These are phyloP conservation scores for Alitta virens DNA, from an alignment of 2,888 invertebrate species.

Conservation along the genomic window DNA sequence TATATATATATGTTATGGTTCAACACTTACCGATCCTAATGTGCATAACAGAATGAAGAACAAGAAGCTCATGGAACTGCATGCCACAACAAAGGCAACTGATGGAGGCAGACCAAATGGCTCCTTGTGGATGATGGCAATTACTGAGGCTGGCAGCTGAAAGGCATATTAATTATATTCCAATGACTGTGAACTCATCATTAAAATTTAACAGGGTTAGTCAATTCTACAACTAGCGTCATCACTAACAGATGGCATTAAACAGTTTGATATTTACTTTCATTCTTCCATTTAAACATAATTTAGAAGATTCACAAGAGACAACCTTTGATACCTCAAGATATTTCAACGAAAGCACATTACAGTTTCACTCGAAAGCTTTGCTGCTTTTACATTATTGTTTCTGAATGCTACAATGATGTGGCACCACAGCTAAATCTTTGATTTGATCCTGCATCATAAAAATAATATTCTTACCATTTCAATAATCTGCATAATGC, in stretches of 20 bases:
- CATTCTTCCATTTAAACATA: neutral
- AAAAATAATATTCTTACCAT: no score
- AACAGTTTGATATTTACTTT: neutral
- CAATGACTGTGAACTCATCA: no score
- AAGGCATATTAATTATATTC: neutral
- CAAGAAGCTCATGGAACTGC: neutral
- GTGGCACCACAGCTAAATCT: no score
- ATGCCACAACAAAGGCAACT: neutral
- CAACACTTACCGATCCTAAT: neutral
- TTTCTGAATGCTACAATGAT: no score
- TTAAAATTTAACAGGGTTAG: no score
- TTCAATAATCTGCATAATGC: no score
- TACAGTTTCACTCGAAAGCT: no score
- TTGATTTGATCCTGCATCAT: no score
- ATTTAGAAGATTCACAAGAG: neutral
- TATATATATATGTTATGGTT: no score
- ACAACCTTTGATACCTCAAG: no score
- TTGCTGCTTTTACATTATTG: no score
- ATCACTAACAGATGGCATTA: neutral
- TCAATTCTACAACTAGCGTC: neutral
- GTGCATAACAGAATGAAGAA: neutral
- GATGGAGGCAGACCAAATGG: neutral
- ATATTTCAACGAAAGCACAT: no score
- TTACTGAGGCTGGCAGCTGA: neutral
- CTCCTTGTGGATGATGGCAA: neutral